Conservation (phyloP, 2,888 invertebrate species). For the Perizoma affinitatum region DNA sequence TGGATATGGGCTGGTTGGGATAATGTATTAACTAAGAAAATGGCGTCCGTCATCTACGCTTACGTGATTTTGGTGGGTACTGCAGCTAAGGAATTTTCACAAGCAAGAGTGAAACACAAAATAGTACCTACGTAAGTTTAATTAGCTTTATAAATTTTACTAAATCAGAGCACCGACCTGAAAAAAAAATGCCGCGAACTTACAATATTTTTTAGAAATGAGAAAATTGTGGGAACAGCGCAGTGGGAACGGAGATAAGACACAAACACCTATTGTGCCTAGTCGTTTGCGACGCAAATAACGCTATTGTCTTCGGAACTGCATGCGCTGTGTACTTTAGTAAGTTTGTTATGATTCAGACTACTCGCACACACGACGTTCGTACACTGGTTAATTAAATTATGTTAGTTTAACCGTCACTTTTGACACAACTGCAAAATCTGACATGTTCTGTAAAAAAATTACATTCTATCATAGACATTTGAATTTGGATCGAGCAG, state of each 20-base stretch:
- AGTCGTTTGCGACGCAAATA: constrained; percentile 61
- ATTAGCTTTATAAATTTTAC: constrained; percentile 27
- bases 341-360: constrained; percentile 21
- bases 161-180: constrained; percentile 50
- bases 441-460: too few relatives aligned
- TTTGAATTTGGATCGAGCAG: too few relatives aligned
- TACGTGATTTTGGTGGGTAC: too few relatives aligned
- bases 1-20: too few relatives aligned
- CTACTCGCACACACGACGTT: too few relatives aligned
- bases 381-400: too few relatives aligned
- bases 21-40: too few relatives aligned
- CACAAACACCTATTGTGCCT: constrained; percentile 69
- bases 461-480: too few relatives aligned
- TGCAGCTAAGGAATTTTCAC: background rate
- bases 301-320: constrained; percentile 57
- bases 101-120: constrained; percentile 1
- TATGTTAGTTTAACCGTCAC: too few relatives aligned
- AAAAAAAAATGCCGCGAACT: constrained; percentile 55
- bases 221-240: constrained; percentile 73
- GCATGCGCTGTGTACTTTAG: constrained; percentile 27
- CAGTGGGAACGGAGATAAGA: constrained; percentile 73
- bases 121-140: background rate
- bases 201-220: constrained; percentile 44
- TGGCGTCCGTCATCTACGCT: too few relatives aligned
- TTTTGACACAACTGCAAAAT: too few relatives aligned